A percentile compares a stretch with the other conserved stretches of the same genome.
Evolutionary conservation across 53 echinoderm and acorn worm genomes (phyloP).

Genomic region (Temnopleurus reevesii): DNA sequence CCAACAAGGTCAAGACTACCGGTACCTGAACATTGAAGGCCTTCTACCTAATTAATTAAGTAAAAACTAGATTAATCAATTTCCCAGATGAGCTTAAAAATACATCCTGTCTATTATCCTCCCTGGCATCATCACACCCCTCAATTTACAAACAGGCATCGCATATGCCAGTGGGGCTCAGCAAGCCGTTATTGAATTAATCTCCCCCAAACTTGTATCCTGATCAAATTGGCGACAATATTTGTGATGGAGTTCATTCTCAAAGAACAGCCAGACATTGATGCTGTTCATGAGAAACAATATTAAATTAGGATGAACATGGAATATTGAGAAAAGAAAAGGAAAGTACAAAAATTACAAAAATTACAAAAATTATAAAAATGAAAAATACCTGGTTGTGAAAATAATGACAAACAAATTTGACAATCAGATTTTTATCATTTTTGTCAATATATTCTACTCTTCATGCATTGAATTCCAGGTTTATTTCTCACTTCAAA

Average conservation of each 20-base stretch:
- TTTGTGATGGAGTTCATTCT: neutral
- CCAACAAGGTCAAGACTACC: too few species aligned
- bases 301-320: too few species aligned
- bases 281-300: conserved; percentile 23
- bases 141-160: neutral
- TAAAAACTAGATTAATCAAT: neutral
- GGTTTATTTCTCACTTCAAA: too few species aligned
- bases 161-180: neutral
- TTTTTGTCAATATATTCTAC: too few species aligned
- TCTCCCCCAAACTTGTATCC: neutral
- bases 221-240: conserved; percentile 27
- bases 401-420: too few species aligned
- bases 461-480: too few species aligned
- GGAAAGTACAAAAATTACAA: too few species aligned
- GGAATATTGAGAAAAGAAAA: too few species aligned
- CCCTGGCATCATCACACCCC: neutral
- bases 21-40: too few species aligned
- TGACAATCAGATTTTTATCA: too few species aligned
- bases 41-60: neutral
- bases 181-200: conserved; percentile 4
- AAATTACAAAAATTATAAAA: too few species aligned
- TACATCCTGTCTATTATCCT: neutral
- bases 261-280: neutral
- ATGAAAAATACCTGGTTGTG: too few species aligned
- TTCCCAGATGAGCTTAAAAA: neutral